Evolutionary conservation across 2,113 vertebrate species (phyloP).

Genomic region (Labeo catla): DNA sequence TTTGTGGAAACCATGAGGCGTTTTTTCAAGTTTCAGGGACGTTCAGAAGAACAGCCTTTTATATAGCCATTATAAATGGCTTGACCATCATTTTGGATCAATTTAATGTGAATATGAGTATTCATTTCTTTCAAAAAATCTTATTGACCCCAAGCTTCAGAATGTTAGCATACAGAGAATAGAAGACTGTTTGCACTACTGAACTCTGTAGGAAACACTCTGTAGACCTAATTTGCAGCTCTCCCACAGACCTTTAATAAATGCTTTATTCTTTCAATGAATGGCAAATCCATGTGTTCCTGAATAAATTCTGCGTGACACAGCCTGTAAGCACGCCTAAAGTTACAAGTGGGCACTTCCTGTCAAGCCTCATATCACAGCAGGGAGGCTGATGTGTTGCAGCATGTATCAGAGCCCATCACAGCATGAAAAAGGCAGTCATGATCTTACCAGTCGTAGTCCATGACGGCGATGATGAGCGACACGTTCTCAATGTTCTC

Average conservation of each 20-base stretch:
- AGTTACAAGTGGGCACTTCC: constrained; percentile 21
- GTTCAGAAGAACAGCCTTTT: not conserved
- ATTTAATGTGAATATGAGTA: not conserved
- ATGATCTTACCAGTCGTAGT: constrained; percentile 90
- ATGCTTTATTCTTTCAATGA: not conserved
- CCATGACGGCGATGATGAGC: constrained; percentile 89
- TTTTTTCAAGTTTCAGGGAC: not conserved
- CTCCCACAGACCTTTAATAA: not conserved
- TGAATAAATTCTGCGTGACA: constrained; percentile 34
- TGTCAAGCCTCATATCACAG: constrained; percentile 33
- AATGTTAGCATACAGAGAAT: too few species aligned
- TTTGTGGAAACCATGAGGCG: not conserved
- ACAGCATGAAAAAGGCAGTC: not conserved
- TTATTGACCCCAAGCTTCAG: not conserved
- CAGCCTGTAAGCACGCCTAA: not conserved
- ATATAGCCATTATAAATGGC: not conserved
- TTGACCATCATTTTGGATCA: not conserved
- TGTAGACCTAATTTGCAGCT: not conserved
- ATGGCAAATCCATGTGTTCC: not conserved
- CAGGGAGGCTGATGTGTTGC: constrained; percentile 1
- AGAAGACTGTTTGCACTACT: too few species aligned
- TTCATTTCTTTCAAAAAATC: not conserved
- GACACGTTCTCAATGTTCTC: constrained; percentile 89
- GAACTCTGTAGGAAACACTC: not conserved
- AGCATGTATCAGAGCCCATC: constrained; percentile 9